phyloP scores from a whole-genome alignment of 1,140 invertebrate genomes.

The Myzus persicae region DNA sequence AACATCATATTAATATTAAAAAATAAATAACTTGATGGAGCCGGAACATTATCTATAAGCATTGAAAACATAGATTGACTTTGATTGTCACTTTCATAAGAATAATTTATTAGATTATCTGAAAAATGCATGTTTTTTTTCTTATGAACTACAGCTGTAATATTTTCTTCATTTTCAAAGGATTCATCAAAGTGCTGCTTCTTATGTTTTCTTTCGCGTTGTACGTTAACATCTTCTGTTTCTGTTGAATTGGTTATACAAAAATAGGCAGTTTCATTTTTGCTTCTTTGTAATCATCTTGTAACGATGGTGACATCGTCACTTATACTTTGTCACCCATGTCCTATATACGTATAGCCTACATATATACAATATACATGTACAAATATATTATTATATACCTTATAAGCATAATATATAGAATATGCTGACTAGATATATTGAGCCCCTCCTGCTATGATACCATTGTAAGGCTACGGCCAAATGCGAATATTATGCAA shows the following conservation, averaged over 20 bases:
- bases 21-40: not conserved
- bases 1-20: not conserved
- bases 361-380: too few relatives aligned
- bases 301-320: too few relatives aligned
- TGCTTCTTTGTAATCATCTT: not conserved
- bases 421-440: too few relatives aligned
- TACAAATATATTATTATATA: too few relatives aligned
- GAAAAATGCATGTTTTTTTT: not conserved
- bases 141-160: not conserved
- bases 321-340: too few relatives aligned
- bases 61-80: not conserved
- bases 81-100: not conserved
- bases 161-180: not conserved
- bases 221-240: not conserved
- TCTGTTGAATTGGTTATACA: not conserved
- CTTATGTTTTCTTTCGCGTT: not conserved
- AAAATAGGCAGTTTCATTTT: not conserved
- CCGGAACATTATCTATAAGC: not conserved
- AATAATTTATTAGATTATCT: not conserved
- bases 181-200: not conserved
- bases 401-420: too few relatives aligned
- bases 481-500: too few relatives aligned
- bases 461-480: too few relatives aligned
- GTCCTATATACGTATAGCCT: too few relatives aligned
- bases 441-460: too few relatives aligned